Percentiles rank a stretch among this genome's conserved stretches.
These are phyloP conservation scores for Meta bourneti DNA, from an alignment of 2,888 invertebrate species.

Conservation along the genomic window DNA sequence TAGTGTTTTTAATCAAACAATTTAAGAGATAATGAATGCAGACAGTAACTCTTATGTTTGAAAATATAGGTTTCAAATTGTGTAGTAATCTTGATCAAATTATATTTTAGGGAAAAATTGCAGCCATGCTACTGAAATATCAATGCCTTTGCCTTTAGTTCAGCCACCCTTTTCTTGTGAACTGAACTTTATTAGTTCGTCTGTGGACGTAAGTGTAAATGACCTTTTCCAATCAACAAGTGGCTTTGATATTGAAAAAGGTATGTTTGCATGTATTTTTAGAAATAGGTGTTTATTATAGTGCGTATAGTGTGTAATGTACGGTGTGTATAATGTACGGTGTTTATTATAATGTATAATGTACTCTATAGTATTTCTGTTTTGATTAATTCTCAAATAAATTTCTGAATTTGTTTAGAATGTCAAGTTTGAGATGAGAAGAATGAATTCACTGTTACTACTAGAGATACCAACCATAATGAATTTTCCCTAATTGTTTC, in stretches of 20 bases:
- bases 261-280: constrained; percentile 26
- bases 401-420: no score
- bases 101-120: constrained; percentile 67
- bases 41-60: no score
- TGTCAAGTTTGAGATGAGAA: no score
- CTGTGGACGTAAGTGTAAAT: constrained; percentile 54
- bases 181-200: constrained; percentile 56
- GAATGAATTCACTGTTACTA: no score
- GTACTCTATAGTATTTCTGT: no score
- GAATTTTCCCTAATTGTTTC: no score
- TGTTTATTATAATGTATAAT: neutral
- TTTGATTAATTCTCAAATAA: no score
- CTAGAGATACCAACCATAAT: no score
- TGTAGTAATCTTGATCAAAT: neutral
- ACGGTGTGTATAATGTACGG: no score
- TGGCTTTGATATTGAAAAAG: constrained; percentile 75
- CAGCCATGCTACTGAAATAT: constrained; percentile 57
- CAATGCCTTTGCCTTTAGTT: constrained; percentile 70
- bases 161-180: constrained; percentile 72
- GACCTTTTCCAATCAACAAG: constrained; percentile 66
- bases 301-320: no score
- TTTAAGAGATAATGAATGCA: no score
- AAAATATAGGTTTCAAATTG: neutral
- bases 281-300: neutral
- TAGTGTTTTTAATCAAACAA: no score